A percentile compares a stretch with the other conserved stretches of the same genome.
These are phyloP conservation scores for Leucoma salicis DNA, from an alignment of 2,888 invertebrate species.

Conservation along the genomic window DNA sequence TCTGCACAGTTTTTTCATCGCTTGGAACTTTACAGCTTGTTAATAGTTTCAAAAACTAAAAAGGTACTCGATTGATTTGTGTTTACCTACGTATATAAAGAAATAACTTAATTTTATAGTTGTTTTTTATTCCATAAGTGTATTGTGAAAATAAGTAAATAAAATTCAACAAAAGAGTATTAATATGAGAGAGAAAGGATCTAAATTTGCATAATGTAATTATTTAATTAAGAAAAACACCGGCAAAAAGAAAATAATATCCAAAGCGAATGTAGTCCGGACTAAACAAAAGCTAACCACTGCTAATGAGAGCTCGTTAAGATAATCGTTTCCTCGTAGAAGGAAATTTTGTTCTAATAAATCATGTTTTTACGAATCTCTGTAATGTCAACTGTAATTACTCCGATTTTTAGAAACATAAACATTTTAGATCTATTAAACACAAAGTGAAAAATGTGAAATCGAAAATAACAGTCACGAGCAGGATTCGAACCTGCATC, in stretches of 20 bases:
- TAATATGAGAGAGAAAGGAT: slow-evolving; percentile 38
- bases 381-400: slow-evolving; percentile 28
- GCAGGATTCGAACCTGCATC: too few species aligned
- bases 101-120: too few species aligned
- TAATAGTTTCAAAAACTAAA: too few species aligned
- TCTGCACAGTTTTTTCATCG: too few species aligned
- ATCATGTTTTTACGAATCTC: slow-evolving; percentile 32
- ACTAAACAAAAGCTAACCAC: slow-evolving; percentile 57
- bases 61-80: too few species aligned
- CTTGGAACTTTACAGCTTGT: too few species aligned
- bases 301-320: slow-evolving; percentile 60
- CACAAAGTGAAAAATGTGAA: too few species aligned
- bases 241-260: slow-evolving; percentile 34
- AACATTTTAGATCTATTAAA: too few species aligned
- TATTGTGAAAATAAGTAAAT: slow-evolving; percentile 8
- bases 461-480: too few species aligned
- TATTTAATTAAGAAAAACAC: slow-evolving; percentile 51
- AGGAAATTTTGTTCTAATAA: slow-evolving; percentile 40
- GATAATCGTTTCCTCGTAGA: slow-evolving; percentile 55
- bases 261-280: slow-evolving; percentile 38
- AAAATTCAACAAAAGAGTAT: slow-evolving; percentile 35
- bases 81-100: too few species aligned
- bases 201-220: slow-evolving; percentile 66
- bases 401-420: too few species aligned
- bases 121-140: too few species aligned